A percentile compares a stretch with the other conserved stretches of the same genome.
phyloP scores from a whole-genome alignment of 2,888 invertebrate species.

The Euphydryas editha region DNA sequence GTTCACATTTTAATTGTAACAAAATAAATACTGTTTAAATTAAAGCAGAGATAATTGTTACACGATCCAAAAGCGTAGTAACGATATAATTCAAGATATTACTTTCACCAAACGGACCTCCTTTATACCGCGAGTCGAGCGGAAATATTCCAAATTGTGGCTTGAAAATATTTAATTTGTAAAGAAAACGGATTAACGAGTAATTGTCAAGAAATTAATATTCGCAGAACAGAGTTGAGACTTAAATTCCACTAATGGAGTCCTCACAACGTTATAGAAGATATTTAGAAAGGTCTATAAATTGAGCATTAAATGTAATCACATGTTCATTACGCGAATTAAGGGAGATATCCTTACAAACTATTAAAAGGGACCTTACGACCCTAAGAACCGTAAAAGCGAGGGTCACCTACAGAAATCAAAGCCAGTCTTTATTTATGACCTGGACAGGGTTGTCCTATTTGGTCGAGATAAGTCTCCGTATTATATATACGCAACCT shows the following conservation, averaged over 20 bases:
- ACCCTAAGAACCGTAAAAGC: conserved; percentile 65
- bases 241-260: conserved; percentile 42
- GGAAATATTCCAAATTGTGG: conserved; percentile 76
- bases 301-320: conserved; percentile 60
- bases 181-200: conserved; percentile 71
- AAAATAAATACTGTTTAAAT: conserved; percentile 76
- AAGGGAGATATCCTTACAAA: conserved; percentile 70
- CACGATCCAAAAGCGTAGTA: conserved; percentile 74
- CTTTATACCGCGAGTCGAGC: conserved; percentile 67
- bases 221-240: conserved; percentile 26
- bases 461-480: conserved; percentile 72
- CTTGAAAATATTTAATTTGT: conserved; percentile 74
- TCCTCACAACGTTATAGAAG: conserved; percentile 45
- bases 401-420: conserved; percentile 78
- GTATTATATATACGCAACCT: conserved; percentile 73
- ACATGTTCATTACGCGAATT: conserved; percentile 73
- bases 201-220: conserved; percentile 62
- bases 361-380: conserved; percentile 75
- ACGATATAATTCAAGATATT: conserved; percentile 77
- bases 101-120: conserved; percentile 72
- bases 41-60: conserved; percentile 76
- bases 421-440: conserved; percentile 79
- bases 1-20: conserved; percentile 60
- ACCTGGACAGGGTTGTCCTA: conserved; percentile 67
- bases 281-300: conserved; percentile 47